Percentiles rank a stretch among this genome's conserved stretches.
These are phyloP conservation scores for Bruchidius siliquastri DNA, from an alignment of 2,888 invertebrate genomes.

Conservation along the genomic window DNA sequence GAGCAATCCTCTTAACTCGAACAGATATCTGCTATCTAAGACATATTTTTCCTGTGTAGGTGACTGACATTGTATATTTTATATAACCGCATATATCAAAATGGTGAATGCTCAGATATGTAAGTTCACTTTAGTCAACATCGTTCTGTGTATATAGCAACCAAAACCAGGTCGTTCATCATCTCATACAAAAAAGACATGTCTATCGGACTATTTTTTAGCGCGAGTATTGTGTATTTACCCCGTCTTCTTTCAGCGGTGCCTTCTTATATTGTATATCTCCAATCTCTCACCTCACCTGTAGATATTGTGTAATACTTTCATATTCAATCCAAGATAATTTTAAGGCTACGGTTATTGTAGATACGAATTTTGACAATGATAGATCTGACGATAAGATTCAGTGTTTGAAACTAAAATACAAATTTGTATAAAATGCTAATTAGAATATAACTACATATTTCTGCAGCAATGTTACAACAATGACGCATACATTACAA, in stretches of 20 bases:
- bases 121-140: not conserved
- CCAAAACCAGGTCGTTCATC: not conserved
- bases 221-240: conserved; percentile 38
- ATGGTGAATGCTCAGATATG: not conserved
- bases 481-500: too few relatives aligned
- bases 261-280: conserved; percentile 47
- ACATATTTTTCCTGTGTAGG: too few relatives aligned
- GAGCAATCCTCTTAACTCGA: too few relatives aligned
- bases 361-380: not conserved
- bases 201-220: conserved; percentile 22
- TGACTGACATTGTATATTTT: not conserved
- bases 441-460: too few relatives aligned
- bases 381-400: too few relatives aligned
- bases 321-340: not conserved
- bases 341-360: not conserved
- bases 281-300: conserved; percentile 40
- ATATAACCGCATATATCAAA: not conserved
- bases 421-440: too few relatives aligned
- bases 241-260: conserved; percentile 51
- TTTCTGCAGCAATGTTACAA: too few relatives aligned
- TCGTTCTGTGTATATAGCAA: not conserved
- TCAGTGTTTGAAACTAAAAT: too few relatives aligned
- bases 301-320: conserved; percentile 33
- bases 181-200: conserved; percentile 13
- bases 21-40: too few relatives aligned